Percentiles rank a stretch among this genome's conserved stretches.
phyloP scores from a whole-genome alignment of 2,888 invertebrate species.

The Polymixis flavicincta region DNA sequence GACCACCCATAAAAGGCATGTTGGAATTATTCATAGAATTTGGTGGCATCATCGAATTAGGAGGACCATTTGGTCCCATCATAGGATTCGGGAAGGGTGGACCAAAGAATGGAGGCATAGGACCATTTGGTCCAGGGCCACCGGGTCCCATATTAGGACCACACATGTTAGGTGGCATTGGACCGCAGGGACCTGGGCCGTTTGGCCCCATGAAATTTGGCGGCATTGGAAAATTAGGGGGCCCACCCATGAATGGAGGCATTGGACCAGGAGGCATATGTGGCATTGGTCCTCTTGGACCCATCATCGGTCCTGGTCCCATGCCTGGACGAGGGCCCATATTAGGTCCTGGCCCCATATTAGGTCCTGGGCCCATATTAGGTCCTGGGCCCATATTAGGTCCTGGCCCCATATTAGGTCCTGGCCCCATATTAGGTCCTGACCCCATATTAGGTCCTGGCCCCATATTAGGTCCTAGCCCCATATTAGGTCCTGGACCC shows the following conservation, averaged over 20 bases:
- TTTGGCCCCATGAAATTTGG: conserved; percentile 86
- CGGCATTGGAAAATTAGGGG: conserved; percentile 84
- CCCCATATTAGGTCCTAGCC: too few relatives aligned
- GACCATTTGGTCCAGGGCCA: conserved; percentile 74
- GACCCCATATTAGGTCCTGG: conserved; percentile 58
- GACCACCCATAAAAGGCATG: conserved; percentile 83
- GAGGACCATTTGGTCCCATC: conserved; percentile 76
- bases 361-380: conserved; percentile 67
- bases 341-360: conserved; percentile 69
- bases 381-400: conserved; percentile 67
- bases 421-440: conserved; percentile 57
- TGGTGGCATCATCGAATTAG: conserved; percentile 77
- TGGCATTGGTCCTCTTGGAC: conserved; percentile 68
- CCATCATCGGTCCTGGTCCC: conserved; percentile 75
- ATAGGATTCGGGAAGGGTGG: conserved; percentile 70
- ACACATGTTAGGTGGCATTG: conserved; percentile 75
- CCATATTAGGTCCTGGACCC: conserved; percentile 67
- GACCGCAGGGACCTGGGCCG: conserved; percentile 72
- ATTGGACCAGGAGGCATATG: conserved; percentile 73
- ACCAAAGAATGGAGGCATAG: conserved; percentile 69
- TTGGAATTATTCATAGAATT: conserved; percentile 72
- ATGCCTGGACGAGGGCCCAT: conserved; percentile 72
- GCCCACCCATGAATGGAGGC: conserved; percentile 82
- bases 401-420: conserved; percentile 60
- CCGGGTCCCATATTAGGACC: conserved; percentile 71